These are phyloP conservation scores for Embidobia sp. DNA, from an alignment of 2,888 invertebrate species.

Conservation along the genomic window DNA sequence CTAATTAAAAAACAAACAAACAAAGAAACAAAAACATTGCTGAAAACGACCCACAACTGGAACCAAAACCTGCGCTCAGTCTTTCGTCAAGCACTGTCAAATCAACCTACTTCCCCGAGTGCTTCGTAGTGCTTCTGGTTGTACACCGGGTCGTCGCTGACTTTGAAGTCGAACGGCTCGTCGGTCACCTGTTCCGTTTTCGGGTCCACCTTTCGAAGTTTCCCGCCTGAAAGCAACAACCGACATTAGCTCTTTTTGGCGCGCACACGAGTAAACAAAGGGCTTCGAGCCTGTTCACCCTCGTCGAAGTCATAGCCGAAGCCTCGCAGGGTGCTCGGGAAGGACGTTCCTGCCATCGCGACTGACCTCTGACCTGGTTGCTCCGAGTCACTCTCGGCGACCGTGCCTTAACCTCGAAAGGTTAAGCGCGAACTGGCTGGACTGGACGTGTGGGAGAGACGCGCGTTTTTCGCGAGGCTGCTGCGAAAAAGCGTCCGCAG, in stretches of 20 bases:
- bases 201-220: conserved; percentile 84
- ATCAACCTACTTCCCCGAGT: conserved; percentile 84
- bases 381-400: no score
- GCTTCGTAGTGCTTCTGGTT: conserved; percentile 89
- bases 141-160: conserved; percentile 84
- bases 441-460: no score
- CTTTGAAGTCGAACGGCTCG: conserved; percentile 85
- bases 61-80: no score
- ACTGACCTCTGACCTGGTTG: no score
- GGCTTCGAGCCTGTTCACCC: conserved; percentile 78
- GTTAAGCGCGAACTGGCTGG: no score
- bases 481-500: no score
- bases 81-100: conserved; percentile 2
- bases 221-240: conserved; percentile 83
- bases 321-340: conserved; percentile 81
- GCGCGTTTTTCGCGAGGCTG: no score
- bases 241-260: conserved; percentile 37
- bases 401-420: conserved; percentile 19
- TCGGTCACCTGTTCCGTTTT: conserved; percentile 82
- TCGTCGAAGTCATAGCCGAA: conserved; percentile 84
- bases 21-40: conserved; percentile 10
- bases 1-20: no score
- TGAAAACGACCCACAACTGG: no score
- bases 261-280: conserved; percentile 35
- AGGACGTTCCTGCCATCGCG: conserved; percentile 67